phyloP scores from a whole-genome alignment of 2,888 invertebrate species.

The Anthrax anthrax region DNA sequence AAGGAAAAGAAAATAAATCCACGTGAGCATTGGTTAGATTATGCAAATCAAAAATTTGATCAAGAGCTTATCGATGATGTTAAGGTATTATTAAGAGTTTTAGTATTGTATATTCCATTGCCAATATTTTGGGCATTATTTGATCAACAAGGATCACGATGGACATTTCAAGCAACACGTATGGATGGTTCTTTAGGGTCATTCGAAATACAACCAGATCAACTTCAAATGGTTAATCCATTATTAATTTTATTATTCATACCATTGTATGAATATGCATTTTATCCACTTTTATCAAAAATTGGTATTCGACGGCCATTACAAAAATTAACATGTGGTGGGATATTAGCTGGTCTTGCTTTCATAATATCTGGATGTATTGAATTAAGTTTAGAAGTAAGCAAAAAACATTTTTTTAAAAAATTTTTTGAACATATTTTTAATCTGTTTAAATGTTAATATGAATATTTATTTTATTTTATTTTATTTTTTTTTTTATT shows the following conservation, averaged over 20 bases:
- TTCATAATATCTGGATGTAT: constrained; percentile 83
- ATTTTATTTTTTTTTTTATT: constrained; percentile 9
- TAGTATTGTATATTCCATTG: constrained; percentile 68
- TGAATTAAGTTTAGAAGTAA: constrained; percentile 58
- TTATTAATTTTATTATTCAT: constrained; percentile 71
- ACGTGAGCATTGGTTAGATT: constrained; percentile 73
- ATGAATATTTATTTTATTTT: background rate
- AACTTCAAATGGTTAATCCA: constrained; percentile 88
- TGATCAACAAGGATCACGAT: constrained; percentile 86
- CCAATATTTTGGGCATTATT: constrained; percentile 90
- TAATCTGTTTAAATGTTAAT: background rate
- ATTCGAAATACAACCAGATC: constrained; percentile 75
- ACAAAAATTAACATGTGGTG: constrained; percentile 77
- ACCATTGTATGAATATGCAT: constrained; percentile 61
- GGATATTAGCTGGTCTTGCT: constrained; percentile 67
- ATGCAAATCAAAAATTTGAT: constrained; percentile 61
- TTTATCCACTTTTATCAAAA: constrained; percentile 68
- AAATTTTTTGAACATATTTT: background rate
- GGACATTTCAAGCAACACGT: constrained; percentile 82
- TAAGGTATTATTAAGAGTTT: constrained; percentile 58
- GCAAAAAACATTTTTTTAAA: constrained; percentile 6
- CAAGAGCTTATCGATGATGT: constrained; percentile 56
- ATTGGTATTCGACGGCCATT: constrained; percentile 57
- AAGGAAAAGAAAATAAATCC: constrained; percentile 35
- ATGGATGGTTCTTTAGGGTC: constrained; percentile 71